phyloP scores from a whole-genome alignment of 2,888 invertebrate genomes.

The Stratiomys singularior region DNA sequence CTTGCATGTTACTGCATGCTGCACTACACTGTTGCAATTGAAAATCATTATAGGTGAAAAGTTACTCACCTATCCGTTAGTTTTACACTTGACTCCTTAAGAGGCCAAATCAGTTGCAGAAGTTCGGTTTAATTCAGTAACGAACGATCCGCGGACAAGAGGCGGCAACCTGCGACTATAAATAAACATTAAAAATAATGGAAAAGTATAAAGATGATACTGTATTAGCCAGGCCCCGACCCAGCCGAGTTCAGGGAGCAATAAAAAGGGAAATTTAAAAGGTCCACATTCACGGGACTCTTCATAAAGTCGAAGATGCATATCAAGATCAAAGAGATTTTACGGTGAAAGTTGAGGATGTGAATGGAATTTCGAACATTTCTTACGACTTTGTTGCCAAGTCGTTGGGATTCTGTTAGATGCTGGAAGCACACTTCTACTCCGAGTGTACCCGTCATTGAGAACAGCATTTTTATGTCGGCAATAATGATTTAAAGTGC shows the following conservation, averaged over 20 bases:
- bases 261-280: slow-evolving; percentile 13
- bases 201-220: slow-evolving; percentile 19
- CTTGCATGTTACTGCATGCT: neutral
- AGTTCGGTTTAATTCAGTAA: neutral
- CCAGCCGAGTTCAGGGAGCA: neutral
- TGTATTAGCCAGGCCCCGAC: slow-evolving; percentile 8
- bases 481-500: too few species aligned
- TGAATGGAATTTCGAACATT: too few species aligned
- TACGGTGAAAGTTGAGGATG: neutral
- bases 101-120: neutral
- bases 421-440: too few species aligned
- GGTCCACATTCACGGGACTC: neutral
- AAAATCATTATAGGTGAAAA: neutral
- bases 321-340: neutral
- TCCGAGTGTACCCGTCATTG: too few species aligned
- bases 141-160: neutral
- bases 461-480: too few species aligned
- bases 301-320: neutral
- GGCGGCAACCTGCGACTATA: neutral
- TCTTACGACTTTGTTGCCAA: too few species aligned
- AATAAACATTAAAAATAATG: slow-evolving; percentile 39
- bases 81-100: neutral
- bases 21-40: neutral
- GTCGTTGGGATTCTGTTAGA: too few species aligned
- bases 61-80: neutral